These are phyloP conservation scores for Drosophila seguyi DNA, from an alignment of 1,140 invertebrate genomes.

Conservation along the genomic window DNA sequence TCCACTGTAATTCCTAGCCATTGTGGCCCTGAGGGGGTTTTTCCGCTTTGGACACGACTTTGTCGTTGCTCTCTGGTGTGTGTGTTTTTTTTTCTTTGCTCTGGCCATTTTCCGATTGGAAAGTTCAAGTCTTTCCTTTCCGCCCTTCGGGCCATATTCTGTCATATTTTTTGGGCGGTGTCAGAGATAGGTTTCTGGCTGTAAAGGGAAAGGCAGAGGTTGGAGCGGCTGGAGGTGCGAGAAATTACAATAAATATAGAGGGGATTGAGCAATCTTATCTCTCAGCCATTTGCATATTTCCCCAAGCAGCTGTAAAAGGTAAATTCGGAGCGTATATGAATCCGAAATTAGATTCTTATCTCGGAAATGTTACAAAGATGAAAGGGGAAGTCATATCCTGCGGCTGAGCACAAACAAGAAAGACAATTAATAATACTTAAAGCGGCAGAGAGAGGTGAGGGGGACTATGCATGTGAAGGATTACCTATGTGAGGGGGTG, in stretches of 20 bases:
- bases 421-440: constrained; percentile 83
- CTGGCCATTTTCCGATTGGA: constrained; percentile 33
- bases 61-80: constrained; percentile 26
- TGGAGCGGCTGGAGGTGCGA: constrained; percentile 15
- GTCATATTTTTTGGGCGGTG: constrained; percentile 48
- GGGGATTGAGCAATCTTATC: constrained; percentile 11
- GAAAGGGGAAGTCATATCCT: constrained; percentile 50
- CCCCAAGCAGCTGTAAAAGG: constrained; percentile 26
- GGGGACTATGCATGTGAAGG: constrained; percentile 27
- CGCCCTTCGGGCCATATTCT: constrained; percentile 17
- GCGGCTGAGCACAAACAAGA: constrained; percentile 62
- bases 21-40: constrained; percentile 25
- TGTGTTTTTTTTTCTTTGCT: background rate
- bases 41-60: constrained; percentile 43
- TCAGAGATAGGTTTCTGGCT: constrained; percentile 11
- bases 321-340: constrained; percentile 44
- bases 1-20: constrained; percentile 19
- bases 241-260: constrained; percentile 31
- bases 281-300: constrained; percentile 13
- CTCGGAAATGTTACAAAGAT: constrained; percentile 32
- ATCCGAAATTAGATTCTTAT: constrained; percentile 70
- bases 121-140: constrained; percentile 43
- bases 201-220: background rate
- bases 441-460: constrained; percentile 57
- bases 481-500: constrained; percentile 19